Conservation (phyloP, 2,797 vertebrate species). For the Oryzias dopingdopingensis region DNA sequence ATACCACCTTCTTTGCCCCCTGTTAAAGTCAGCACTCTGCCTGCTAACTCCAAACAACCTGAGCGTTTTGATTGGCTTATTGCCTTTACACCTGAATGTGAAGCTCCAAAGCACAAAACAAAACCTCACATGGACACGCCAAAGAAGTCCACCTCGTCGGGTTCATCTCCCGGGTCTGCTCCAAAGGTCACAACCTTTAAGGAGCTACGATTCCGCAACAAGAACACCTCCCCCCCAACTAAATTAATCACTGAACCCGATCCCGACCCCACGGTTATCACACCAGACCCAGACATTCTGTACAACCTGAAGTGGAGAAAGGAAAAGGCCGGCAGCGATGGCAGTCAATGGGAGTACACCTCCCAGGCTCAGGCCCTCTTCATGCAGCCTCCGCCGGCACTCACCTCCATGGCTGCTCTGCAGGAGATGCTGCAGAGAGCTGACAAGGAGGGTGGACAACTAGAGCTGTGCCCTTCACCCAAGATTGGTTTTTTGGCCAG, state of each 20-base stretch:
- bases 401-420: conserved; percentile 76
- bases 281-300: conserved; percentile 80
- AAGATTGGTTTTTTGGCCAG: conserved; percentile 67
- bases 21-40: conserved; percentile 68
- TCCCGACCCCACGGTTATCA: conserved; percentile 74
- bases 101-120: conserved; percentile 60
- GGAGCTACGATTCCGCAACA: conserved; percentile 85
- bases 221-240: conserved; percentile 64
- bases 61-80: conserved; percentile 96
- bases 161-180: conserved; percentile 50
- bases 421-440: conserved; percentile 83
- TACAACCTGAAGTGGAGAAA: conserved; percentile 82
- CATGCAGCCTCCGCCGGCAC: conserved; percentile 75
- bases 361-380: conserved; percentile 80
- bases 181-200: conserved; percentile 86
- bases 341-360: conserved; percentile 81
- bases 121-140: conserved; percentile 47
- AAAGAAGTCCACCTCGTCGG: conserved; percentile 50
- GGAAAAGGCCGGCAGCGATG: conserved; percentile 71
- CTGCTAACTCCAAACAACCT: conserved; percentile 74
- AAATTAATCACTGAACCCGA: conserved; percentile 70
- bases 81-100: conserved; percentile 88
- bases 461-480: conserved; percentile 56
- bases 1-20: conserved; percentile 60
- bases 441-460: conserved; percentile 67